These are phyloP conservation scores for Scolanthus callimorphus DNA, from an alignment of 92 coral and sea anemone species.

Conservation along the genomic window DNA sequence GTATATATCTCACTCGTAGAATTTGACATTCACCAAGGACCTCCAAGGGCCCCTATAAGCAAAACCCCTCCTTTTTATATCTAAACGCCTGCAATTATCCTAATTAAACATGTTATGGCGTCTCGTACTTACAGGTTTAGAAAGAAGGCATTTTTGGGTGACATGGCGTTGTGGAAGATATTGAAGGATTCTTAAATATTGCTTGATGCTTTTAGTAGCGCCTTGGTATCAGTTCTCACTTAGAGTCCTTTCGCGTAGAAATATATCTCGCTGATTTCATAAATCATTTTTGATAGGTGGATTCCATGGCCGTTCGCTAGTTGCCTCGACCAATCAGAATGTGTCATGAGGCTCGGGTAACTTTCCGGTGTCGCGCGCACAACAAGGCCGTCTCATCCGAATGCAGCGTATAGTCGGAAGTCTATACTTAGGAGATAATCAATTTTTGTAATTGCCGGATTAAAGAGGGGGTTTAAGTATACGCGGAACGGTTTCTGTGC, in stretches of 20 bases:
- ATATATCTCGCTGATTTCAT: constrained; percentile 39
- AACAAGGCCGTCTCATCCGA: neutral
- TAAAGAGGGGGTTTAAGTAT: too few species aligned
- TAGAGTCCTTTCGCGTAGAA: neutral
- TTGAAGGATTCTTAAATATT: neutral
- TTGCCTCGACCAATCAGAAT: constrained; percentile 21
- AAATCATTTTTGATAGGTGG: constrained; percentile 70
- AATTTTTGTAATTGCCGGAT: too few species aligned
- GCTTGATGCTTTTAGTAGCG: neutral
- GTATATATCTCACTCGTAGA: too few species aligned
- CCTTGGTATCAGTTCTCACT: neutral
- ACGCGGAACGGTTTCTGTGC: too few species aligned
- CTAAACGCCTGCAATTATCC: too few species aligned
- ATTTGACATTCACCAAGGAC: too few species aligned
- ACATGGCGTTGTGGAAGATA: neutral
- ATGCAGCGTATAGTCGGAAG: too few species aligned
- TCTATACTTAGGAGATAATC: too few species aligned
- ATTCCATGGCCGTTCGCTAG: constrained; percentile 3
- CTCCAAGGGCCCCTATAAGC: too few species aligned
- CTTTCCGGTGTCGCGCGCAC: constrained; percentile 1
- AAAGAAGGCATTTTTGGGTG: neutral
- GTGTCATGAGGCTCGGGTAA: neutral
- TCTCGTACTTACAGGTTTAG: neutral
- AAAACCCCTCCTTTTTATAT: too few species aligned
- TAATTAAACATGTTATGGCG: too few species aligned